Evolutionary conservation across 2,888 invertebrate genomes (phyloP).

Genomic region (Drosophila neonasuta): DNA sequence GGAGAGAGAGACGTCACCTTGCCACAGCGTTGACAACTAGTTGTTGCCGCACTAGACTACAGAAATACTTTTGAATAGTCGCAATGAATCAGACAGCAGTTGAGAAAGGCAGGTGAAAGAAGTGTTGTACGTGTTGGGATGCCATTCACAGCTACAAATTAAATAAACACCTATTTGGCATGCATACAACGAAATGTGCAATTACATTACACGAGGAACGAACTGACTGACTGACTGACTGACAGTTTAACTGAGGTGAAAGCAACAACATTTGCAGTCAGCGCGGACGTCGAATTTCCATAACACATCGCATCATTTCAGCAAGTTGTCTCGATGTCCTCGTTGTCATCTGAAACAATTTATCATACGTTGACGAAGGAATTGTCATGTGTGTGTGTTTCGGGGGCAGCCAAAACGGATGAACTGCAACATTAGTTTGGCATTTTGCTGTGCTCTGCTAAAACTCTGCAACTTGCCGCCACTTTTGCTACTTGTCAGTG

Average conservation of each 20-base stretch:
- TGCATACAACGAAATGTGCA: constrained; percentile 64
- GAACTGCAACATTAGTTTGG: constrained; percentile 41
- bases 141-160: constrained; percentile 60
- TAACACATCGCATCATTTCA: constrained; percentile 54
- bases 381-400: constrained; percentile 35
- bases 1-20: neutral
- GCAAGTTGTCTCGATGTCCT: constrained; percentile 42
- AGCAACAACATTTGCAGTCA: constrained; percentile 42
- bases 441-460: constrained; percentile 34
- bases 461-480: constrained; percentile 8
- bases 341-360: constrained; percentile 56
- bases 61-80: constrained; percentile 8
- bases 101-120: constrained; percentile 1
- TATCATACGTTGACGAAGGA: constrained; percentile 68
- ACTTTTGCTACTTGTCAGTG: constrained; percentile 55
- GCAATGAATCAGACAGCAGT: constrained; percentile 8
- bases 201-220: constrained; percentile 58
- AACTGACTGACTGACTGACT: neutral
- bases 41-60: neutral
- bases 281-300: constrained; percentile 55
- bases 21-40: neutral
- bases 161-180: constrained; percentile 72
- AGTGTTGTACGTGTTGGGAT: constrained; percentile 7
- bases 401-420: constrained; percentile 3
- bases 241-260: constrained; percentile 15